Percentiles rank a stretch among this genome's conserved stretches.
Conservation (phyloP, 1,140 invertebrate genomes). For the Parasteatoda tepidariorum region DNA sequence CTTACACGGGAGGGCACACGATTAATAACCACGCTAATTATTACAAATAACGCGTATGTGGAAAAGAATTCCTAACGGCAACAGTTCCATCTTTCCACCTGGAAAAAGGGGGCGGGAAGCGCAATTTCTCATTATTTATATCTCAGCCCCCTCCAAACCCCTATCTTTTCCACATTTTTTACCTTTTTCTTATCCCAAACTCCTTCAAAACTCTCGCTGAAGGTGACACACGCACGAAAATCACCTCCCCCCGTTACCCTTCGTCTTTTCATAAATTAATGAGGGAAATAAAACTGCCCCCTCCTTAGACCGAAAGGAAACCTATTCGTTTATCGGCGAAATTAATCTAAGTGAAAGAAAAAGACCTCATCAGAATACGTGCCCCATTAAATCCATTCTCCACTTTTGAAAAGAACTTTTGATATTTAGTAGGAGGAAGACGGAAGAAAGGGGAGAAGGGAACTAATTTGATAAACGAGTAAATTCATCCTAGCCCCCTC, state of each 20-base stretch:
- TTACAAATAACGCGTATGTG: constrained; percentile 36
- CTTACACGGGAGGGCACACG: too few relatives aligned
- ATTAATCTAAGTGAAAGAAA: constrained; percentile 54
- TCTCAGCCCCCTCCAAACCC: not conserved
- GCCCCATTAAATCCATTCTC: constrained; percentile 57
- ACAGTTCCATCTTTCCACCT: constrained; percentile 21
- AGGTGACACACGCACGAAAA: constrained; percentile 42
- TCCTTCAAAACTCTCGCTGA: constrained; percentile 4
- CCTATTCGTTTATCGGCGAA: constrained; percentile 52
- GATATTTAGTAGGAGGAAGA: constrained; percentile 34
- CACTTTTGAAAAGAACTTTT: constrained; percentile 55
- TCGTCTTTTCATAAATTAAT: constrained; percentile 53
- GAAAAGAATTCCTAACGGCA: constrained; percentile 5
- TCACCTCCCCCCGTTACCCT: not conserved
- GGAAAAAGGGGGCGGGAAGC: not conserved
- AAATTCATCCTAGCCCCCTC: constrained; percentile 32
- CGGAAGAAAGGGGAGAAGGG: not conserved
- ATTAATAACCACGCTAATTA: constrained; percentile 44
- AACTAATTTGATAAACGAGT: constrained; percentile 61
- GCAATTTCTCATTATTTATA: constrained; percentile 47
- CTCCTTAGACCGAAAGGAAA: not conserved
- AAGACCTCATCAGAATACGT: constrained; percentile 53
- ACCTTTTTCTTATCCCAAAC: not conserved
- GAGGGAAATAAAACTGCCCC: constrained; percentile 29
- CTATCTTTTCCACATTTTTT: not conserved